Percentiles rank a stretch among this genome's conserved stretches.
Conservation (phyloP, 2,888 invertebrate genomes). For the Erynnis tages region DNA sequence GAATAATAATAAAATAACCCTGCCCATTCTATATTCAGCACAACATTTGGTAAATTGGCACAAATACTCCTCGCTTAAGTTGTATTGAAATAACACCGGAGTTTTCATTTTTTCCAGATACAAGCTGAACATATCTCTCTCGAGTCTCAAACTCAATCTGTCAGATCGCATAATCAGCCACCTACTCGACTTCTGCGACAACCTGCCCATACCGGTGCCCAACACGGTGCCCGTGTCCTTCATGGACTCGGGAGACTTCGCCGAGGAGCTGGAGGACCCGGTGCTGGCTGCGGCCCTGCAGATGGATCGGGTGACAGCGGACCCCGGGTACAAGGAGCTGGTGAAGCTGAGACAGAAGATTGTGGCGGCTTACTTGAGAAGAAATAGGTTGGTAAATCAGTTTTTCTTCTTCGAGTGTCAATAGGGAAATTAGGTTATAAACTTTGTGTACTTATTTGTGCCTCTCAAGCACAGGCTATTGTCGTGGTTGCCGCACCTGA, state of each 20-base stretch:
- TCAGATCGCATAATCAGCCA: constrained; percentile 86
- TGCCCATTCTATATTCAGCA: too few relatives aligned
- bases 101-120: constrained; percentile 71
- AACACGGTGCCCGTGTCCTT: constrained; percentile 73
- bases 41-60: too few relatives aligned
- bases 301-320: constrained; percentile 57
- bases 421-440: not conserved
- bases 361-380: constrained; percentile 66
- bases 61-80: not conserved
- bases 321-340: constrained; percentile 64
- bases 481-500: too few relatives aligned
- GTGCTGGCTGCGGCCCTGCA: constrained; percentile 49
- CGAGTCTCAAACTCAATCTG: constrained; percentile 87
- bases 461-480: too few relatives aligned
- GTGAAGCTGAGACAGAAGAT: constrained; percentile 67
- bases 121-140: constrained; percentile 87
- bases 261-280: constrained; percentile 56
- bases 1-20: too few relatives aligned
- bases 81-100: not conserved
- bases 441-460: too few relatives aligned
- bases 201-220: constrained; percentile 68
- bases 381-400: constrained; percentile 52
- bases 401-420: not conserved
- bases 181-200: constrained; percentile 83
- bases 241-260: constrained; percentile 69